Evolutionary conservation across 2,888 invertebrate genomes (phyloP).

Genomic region (Onchidella celtica): DNA sequence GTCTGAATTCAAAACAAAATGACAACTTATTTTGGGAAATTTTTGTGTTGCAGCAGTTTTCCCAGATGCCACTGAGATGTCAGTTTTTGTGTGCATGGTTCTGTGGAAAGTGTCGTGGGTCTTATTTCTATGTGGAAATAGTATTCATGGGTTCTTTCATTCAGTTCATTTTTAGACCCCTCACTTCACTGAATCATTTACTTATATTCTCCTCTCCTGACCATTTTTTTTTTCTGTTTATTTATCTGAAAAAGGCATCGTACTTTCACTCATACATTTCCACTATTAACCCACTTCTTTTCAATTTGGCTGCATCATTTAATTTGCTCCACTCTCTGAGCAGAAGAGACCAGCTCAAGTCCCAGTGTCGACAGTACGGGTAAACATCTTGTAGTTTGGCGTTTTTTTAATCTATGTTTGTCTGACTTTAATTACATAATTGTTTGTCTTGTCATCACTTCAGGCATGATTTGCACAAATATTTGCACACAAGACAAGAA

Average conservation of each 20-base stretch:
- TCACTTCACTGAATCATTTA: not conserved
- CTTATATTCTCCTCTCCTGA: not conserved
- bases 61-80: no score
- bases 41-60: no score
- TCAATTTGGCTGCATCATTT: not conserved
- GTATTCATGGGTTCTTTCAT: not conserved
- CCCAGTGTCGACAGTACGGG: slow-evolving; percentile 34
- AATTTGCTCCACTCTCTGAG: slow-evolving; percentile 22
- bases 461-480: no score
- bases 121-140: no score
- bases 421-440: no score
- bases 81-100: no score
- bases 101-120: no score
- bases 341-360: slow-evolving; percentile 41
- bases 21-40: no score
- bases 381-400: slow-evolving; percentile 14
- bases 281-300: not conserved
- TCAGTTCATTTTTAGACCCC: not conserved
- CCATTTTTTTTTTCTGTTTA: not conserved
- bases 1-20: no score
- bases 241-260: not conserved
- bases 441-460: no score
- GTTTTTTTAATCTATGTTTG: not conserved
- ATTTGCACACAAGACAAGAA: no score
- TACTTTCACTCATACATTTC: no score